These are phyloP conservation scores for Coendou prehensilis DNA, from an alignment of 2,797 vertebrate species.

Conservation along the genomic window DNA sequence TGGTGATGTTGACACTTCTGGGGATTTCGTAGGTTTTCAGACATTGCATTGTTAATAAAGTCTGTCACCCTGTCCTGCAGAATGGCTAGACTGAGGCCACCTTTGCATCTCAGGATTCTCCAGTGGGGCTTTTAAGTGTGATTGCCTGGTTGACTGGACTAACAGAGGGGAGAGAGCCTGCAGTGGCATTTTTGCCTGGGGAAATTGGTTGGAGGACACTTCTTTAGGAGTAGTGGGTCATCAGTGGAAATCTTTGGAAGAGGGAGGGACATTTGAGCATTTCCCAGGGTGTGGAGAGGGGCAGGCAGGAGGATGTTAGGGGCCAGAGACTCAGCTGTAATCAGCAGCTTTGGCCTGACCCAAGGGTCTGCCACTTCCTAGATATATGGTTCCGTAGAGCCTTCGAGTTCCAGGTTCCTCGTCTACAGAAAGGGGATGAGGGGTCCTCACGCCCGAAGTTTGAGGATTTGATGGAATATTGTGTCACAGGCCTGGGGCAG, in stretches of 20 bases:
- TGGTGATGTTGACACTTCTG: neutral
- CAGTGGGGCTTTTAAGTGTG: neutral
- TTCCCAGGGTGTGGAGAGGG: neutral
- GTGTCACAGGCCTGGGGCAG: neutral
- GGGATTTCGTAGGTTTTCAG: neutral
- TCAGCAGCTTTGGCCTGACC: neutral
- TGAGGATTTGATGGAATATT: neutral
- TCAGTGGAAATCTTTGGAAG: neutral
- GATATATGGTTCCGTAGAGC: neutral
- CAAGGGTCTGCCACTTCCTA: neutral
- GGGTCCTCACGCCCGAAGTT: neutral
- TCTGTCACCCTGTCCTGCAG: neutral
- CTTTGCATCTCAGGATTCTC: neutral
- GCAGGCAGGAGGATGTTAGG: neutral
- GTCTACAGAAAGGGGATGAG: neutral
- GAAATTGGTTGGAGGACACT: neutral
- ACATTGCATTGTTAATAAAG: neutral
- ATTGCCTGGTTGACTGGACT: neutral
- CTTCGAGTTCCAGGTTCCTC: neutral
- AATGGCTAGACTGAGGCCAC: neutral
- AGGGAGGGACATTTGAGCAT: neutral
- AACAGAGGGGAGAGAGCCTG: neutral
- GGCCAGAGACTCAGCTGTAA: neutral
- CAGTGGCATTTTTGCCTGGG: neutral
- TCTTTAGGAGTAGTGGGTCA: neutral